phyloP scores from a whole-genome alignment of 2,888 invertebrate genomes.

The Pyralis farinalis region DNA sequence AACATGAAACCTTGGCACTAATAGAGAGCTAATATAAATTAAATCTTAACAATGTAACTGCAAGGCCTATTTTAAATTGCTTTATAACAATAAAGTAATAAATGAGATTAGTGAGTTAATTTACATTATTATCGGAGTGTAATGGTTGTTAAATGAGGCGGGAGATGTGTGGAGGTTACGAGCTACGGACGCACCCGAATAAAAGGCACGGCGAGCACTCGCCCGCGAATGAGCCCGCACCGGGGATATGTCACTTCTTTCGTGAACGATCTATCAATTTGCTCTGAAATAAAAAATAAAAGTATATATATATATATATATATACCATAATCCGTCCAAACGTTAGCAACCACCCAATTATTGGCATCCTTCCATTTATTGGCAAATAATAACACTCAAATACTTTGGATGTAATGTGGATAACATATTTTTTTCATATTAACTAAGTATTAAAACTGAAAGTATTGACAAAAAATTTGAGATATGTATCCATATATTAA shows the following conservation, averaged over 20 bases:
- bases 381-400: no score
- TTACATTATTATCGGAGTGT: constrained; percentile 14
- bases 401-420: no score
- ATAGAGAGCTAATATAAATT: constrained; percentile 16
- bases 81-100: not conserved
- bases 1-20: constrained; percentile 19
- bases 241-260: constrained; percentile 55
- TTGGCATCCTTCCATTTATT: no score
- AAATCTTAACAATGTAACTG: constrained; percentile 7
- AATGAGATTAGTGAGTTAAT: constrained; percentile 7
- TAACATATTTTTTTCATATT: no score
- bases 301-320: no score
- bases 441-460: no score
- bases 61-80: not conserved
- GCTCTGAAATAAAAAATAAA: constrained; percentile 33
- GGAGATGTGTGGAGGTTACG: constrained; percentile 2
- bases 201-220: constrained; percentile 30
- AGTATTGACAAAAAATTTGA: no score
- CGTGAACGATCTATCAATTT: constrained; percentile 50
- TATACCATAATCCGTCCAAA: no score
- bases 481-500: no score
- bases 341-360: no score
- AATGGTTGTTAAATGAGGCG: constrained; percentile 5
- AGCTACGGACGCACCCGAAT: constrained; percentile 27
- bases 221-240: constrained; percentile 16